These are phyloP conservation scores for Napeogenes inachia DNA, from an alignment of 2,888 invertebrate genomes.

Conservation along the genomic window DNA sequence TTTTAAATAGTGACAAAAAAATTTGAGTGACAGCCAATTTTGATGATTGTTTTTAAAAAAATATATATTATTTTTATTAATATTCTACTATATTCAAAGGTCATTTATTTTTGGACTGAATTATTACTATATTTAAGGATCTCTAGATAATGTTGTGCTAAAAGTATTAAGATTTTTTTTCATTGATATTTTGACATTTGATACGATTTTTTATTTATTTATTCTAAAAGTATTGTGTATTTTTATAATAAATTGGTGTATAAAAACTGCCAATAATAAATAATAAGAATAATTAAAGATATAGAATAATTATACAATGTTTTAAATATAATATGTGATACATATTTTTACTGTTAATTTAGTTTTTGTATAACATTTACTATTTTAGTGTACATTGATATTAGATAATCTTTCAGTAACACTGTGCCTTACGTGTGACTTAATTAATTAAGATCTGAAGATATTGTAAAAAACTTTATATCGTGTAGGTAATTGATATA, in stretches of 20 bases:
- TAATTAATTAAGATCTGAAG: conserved; percentile 6
- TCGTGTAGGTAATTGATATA: neutral
- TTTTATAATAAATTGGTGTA: too few species aligned
- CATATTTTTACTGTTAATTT: neutral
- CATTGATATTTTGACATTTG: neutral
- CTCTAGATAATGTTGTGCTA: conserved; percentile 1
- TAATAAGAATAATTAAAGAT: too few species aligned
- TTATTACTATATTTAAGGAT: neutral
- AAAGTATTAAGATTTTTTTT: neutral
- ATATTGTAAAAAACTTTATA: neutral
- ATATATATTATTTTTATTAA: neutral
- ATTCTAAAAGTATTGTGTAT: neutral
- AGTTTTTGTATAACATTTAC: neutral
- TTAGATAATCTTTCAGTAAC: neutral
- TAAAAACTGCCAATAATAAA: too few species aligned
- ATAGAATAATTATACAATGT: too few species aligned
- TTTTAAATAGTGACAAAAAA: neutral
- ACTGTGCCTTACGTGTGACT: conserved; percentile 3
- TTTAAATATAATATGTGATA: too few species aligned
- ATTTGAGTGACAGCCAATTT: too few species aligned
- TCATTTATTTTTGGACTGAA: conserved; percentile 2
- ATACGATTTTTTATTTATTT: neutral
- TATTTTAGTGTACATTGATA: neutral
- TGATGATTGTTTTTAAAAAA: neutral
- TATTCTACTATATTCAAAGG: neutral